These are phyloP conservation scores for Amphipyra berbera DNA, from an alignment of 2,888 invertebrate genomes.

Conservation along the genomic window DNA sequence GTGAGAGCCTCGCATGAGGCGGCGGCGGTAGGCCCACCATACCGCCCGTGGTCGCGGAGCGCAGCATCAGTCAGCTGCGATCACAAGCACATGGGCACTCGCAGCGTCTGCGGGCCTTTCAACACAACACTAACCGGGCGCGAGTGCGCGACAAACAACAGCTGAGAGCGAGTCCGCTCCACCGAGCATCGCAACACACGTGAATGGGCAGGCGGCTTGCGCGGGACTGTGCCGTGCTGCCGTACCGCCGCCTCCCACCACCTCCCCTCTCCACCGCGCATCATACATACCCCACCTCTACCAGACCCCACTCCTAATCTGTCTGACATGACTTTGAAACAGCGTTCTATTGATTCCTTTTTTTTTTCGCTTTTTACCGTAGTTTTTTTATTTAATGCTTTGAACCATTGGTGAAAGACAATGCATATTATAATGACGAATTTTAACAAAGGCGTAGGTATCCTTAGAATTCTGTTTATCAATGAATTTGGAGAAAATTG, in stretches of 20 bases:
- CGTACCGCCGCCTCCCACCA: slow-evolving; percentile 11
- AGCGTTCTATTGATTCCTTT: slow-evolving; percentile 60
- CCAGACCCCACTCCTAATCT: slow-evolving; percentile 50
- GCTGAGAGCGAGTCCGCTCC: slow-evolving; percentile 86
- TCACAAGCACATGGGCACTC: slow-evolving; percentile 75
- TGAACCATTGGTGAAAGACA: too few species aligned
- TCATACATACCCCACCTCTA: slow-evolving; percentile 18
- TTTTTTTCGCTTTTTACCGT: slow-evolving; percentile 25
- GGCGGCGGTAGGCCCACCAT: slow-evolving; percentile 80
- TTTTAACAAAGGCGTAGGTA: too few species aligned
- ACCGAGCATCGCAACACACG: slow-evolving; percentile 89
- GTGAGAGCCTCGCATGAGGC: slow-evolving; percentile 90
- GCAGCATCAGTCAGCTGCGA: slow-evolving; percentile 65
- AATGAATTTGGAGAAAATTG: too few species aligned
- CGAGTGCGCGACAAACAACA: slow-evolving; percentile 68
- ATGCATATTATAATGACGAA: too few species aligned
- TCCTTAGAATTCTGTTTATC: too few species aligned
- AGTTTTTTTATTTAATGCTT: background rate
- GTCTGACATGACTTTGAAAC: slow-evolving; percentile 68
- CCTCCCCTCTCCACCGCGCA: slow-evolving; percentile 59
- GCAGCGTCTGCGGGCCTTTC: slow-evolving; percentile 63
- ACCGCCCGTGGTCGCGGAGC: slow-evolving; percentile 86
- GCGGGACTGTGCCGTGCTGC: slow-evolving; percentile 82
- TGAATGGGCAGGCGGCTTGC: slow-evolving; percentile 74
- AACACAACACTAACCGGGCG: slow-evolving; percentile 65